Conservation (phyloP, 2,888 invertebrate species). For the Drosophila kanekoi region DNA sequence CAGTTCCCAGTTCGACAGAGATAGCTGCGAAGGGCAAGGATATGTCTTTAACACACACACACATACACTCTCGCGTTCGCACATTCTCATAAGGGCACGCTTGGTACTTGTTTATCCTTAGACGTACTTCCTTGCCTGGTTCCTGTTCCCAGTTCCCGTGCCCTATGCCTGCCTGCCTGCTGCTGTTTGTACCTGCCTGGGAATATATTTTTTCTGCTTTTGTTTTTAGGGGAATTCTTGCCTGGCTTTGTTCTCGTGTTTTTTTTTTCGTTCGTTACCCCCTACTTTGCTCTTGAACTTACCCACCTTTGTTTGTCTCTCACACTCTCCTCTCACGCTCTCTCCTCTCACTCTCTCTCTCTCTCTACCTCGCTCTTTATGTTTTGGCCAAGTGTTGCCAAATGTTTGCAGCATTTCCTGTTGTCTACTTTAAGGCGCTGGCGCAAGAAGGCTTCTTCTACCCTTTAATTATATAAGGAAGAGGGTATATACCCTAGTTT, state of each 20-base stretch:
- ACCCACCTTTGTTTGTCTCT: slow-evolving; percentile 30
- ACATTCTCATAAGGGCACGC: slow-evolving; percentile 26
- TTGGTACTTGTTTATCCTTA: slow-evolving; percentile 62
- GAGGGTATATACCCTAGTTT: slow-evolving; percentile 3
- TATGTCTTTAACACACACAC: slow-evolving; percentile 28
- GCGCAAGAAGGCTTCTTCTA: slow-evolving; percentile 29
- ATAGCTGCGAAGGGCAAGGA: slow-evolving; percentile 47
- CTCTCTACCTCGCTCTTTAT: slow-evolving; percentile 17
- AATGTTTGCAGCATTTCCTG: slow-evolving; percentile 77
- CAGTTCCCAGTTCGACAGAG: slow-evolving; percentile 44
- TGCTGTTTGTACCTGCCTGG: slow-evolving; percentile 70
- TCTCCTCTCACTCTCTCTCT: slow-evolving; percentile 4
- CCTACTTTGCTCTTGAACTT: slow-evolving; percentile 13
- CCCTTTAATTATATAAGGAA: background rate
- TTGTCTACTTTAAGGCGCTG: slow-evolving; percentile 64
- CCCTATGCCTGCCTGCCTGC: slow-evolving; percentile 14
- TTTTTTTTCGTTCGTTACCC: slow-evolving; percentile 11
- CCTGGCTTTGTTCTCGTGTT: slow-evolving; percentile 29
- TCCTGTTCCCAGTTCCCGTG: slow-evolving; percentile 38
- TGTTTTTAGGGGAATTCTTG: slow-evolving; percentile 61
- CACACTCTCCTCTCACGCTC: slow-evolving; percentile 3
- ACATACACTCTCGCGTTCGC: background rate
- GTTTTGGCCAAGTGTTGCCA: slow-evolving; percentile 70
- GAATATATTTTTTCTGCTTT: slow-evolving; percentile 62
- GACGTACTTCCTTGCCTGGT: slow-evolving; percentile 53